Base-by-base conservation (phyloP, 1,140 invertebrate genomes). In the Drosophila novamexicana region DNA sequence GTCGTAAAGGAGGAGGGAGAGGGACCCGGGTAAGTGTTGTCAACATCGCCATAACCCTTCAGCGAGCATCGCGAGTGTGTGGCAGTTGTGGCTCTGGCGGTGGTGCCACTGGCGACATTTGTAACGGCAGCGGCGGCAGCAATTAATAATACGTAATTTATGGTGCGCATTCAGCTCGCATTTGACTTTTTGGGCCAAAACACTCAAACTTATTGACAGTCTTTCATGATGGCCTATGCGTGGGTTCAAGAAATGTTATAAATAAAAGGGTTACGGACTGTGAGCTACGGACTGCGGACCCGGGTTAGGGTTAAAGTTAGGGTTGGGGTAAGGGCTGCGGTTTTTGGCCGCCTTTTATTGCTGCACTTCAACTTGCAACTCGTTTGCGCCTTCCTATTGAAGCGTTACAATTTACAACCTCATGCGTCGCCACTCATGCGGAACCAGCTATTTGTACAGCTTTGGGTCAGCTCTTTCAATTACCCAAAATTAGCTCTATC, bases 91-190 rank as follows among this genome's bases (percentile, higher is more conserved):
- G 53, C 47, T 32, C 64, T 75, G 75, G 64, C 58, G 49, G 50
- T 63, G 44, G 59, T 50, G 58, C 44, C 56, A 68, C n/a, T 67
- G 52, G 63, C 34, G 57, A 49, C 57, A 69, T 42, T 69, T 77
- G 56, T 61, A 72, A 72, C 67, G 57, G 73, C 83, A 54, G 44
- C 67, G 50, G 73, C 77, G 70, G 70, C 75, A 34, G 84, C 83
- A 88, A 88, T 89, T 88, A 89, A 88, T 89, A 89, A 88, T 89
- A 80, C 80, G 77, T 88, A 88, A 88, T 88, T 89, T 88, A 88
- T 88, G 84, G 66, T 83, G 63, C 65, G 76, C 83, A 86, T 86
- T 86, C 80, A 69, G 71, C 66, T 81, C 49, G 18, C 70, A 83
- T 83, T 89, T 88, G 84, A 80, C 83, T 86, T 79, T 79, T 59